phyloP scores from a whole-genome alignment of 2,888 invertebrate species.

The Caenorhabditis sp. region DNA sequence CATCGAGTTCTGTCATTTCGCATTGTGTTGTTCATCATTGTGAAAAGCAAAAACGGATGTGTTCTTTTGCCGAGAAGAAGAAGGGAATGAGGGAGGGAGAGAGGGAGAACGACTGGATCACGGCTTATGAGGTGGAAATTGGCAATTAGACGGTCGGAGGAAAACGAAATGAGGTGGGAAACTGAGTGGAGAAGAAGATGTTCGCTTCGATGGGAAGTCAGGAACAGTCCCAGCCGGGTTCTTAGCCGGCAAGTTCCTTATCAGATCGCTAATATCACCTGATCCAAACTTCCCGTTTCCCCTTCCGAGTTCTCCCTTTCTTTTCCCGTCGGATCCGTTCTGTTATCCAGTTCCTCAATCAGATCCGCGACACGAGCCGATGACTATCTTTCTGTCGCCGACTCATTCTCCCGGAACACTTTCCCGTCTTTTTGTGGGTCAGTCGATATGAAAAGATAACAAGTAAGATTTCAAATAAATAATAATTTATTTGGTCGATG shows the following conservation, averaged over 20 bases:
- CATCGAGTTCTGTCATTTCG: slow-evolving; percentile 15
- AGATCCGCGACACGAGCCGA: slow-evolving; percentile 2
- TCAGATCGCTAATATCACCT: slow-evolving; percentile 5
- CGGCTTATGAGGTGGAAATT: slow-evolving; percentile 51
- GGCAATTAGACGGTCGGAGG: slow-evolving; percentile 36
- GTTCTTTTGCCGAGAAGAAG: not conserved
- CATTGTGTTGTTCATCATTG: not conserved
- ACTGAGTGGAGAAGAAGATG: not conserved
- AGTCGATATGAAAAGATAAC: slow-evolving; percentile 10
- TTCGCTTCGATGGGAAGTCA: not conserved
- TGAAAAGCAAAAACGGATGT: slow-evolving; percentile 23
- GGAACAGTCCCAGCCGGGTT: too few species aligned
- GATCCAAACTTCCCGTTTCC: slow-evolving; percentile 30
- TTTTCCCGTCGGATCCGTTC: slow-evolving; percentile 11
- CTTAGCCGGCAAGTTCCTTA: not conserved
- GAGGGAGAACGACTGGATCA: not conserved
- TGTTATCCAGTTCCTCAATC: not conserved
- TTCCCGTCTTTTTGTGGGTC: slow-evolving; percentile 51
- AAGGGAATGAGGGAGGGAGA: too few species aligned
- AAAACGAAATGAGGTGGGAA: slow-evolving; percentile 19
- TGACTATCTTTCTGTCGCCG: not conserved
- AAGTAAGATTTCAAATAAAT: slow-evolving; percentile 54
- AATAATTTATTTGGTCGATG: slow-evolving; percentile 65
- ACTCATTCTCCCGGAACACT: slow-evolving; percentile 26
- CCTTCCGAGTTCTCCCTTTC: slow-evolving; percentile 9